phyloP scores from a whole-genome alignment of 1,140 invertebrate species.

The Euwallacea similis region DNA sequence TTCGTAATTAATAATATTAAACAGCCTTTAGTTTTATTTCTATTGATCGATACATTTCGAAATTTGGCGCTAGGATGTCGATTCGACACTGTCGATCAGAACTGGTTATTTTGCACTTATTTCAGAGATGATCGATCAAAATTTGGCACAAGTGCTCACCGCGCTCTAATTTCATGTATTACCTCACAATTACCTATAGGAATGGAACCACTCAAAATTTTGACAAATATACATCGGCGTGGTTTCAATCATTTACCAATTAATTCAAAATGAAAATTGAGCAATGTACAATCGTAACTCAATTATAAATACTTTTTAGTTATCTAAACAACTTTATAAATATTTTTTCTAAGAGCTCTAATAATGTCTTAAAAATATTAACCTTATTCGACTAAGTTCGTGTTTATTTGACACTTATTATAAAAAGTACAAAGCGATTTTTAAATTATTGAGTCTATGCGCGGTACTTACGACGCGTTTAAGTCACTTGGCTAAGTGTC shows the following conservation, averaged over 20 bases:
- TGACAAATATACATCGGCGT: conserved; percentile 37
- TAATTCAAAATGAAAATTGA: conserved; percentile 41
- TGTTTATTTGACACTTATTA: conserved; percentile 47
- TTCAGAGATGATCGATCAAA: not conserved
- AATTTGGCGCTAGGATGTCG: not conserved
- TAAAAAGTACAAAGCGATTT: conserved; percentile 55
- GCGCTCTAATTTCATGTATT: conserved; percentile 12
- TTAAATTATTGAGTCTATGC: conserved; percentile 33
- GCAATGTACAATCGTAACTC: conserved; percentile 51
- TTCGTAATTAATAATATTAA: conserved; percentile 18
- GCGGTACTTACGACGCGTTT: conserved; percentile 25
- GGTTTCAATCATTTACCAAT: not conserved
- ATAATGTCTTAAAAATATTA: conserved; percentile 51
- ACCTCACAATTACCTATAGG: conserved; percentile 17
- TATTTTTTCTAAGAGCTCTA: conserved; percentile 46
- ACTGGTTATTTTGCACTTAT: not conserved
- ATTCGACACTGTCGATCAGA: too few relatives aligned
- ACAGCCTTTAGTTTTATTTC: conserved; percentile 30
- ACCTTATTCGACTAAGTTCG: conserved; percentile 49
- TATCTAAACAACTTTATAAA: conserved; percentile 50
- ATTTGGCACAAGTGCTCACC: conserved; percentile 11
- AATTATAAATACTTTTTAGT: conserved; percentile 48
- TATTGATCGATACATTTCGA: not conserved
- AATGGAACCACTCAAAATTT: conserved; percentile 34
- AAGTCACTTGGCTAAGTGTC: conserved; percentile 36